phyloP scores from a whole-genome alignment of 2,797 vertebrate genomes.

The Epinephelus malabaricus region DNA sequence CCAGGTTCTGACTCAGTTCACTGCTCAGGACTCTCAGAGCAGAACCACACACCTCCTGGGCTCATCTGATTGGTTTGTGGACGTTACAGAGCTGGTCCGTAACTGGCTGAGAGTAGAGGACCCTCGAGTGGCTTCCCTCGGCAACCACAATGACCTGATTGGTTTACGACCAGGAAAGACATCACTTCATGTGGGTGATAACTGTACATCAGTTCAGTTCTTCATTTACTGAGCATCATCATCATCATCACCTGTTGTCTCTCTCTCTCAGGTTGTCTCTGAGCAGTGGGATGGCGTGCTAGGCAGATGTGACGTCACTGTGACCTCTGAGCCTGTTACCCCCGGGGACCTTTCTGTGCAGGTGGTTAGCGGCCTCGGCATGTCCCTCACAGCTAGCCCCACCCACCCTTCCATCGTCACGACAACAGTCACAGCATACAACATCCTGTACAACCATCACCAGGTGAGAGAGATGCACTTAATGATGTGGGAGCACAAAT shows the following conservation, averaged over 20 bases:
- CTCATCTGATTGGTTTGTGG: slow-evolving; percentile 84
- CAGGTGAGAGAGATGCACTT: slow-evolving; percentile 69
- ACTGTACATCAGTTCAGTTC: background rate
- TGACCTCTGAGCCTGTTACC: slow-evolving; percentile 78
- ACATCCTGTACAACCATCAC: slow-evolving; percentile 77
- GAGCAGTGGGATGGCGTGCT: slow-evolving; percentile 85
- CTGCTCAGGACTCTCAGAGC: slow-evolving; percentile 69
- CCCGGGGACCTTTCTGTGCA: slow-evolving; percentile 83
- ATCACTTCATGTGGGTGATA: slow-evolving; percentile 75
- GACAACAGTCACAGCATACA: slow-evolving; percentile 81
- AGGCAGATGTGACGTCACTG: slow-evolving; percentile 81
- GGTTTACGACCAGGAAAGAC: slow-evolving; percentile 84
- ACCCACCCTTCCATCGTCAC: slow-evolving; percentile 78
- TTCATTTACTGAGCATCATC: background rate
- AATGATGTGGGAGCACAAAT: background rate
- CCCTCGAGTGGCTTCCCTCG: slow-evolving; percentile 75
- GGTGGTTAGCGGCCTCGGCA: slow-evolving; percentile 82
- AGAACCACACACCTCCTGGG: slow-evolving; percentile 77
- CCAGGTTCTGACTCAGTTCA: slow-evolving; percentile 84
- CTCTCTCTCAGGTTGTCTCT: slow-evolving; percentile 77
- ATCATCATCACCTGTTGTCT: background rate
- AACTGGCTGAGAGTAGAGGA: slow-evolving; percentile 80
- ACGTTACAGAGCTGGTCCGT: slow-evolving; percentile 81
- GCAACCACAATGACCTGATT: slow-evolving; percentile 71
- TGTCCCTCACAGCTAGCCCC: slow-evolving; percentile 74